Percentiles rank a stretch among this genome's conserved stretches.
Conservation (phyloP, 2,888 invertebrate species). For the Cheiracanthium punctorium region DNA sequence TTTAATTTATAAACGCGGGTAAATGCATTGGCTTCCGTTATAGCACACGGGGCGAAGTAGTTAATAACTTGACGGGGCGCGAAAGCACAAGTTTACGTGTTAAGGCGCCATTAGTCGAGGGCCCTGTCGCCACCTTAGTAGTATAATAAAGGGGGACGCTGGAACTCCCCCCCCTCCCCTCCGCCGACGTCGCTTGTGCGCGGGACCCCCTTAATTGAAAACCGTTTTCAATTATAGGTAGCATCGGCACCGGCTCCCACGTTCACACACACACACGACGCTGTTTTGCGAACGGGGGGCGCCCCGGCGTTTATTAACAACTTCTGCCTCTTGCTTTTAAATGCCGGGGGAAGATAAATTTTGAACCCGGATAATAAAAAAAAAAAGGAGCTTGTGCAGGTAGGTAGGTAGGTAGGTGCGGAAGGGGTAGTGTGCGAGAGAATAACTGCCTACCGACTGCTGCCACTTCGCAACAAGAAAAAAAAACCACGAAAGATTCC, state of each 20-base stretch:
- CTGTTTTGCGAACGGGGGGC: neutral
- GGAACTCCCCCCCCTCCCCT: no score
- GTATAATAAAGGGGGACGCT: conserved; percentile 3
- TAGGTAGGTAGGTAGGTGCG: neutral
- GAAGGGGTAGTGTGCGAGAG: neutral
- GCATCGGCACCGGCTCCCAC: conserved; percentile 1
- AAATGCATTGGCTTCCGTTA: conserved; percentile 15
- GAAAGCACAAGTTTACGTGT: conserved; percentile 7
- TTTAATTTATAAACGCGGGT: conserved; percentile 13
- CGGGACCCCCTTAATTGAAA: conserved; percentile 65
- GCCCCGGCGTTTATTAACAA: conserved; percentile 17
- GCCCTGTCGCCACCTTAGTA: conserved; percentile 14
- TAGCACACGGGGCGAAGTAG: neutral
- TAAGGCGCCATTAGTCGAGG: conserved; percentile 12
- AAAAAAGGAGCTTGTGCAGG: neutral
- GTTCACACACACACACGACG: neutral
- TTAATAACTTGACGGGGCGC: conserved; percentile 10
- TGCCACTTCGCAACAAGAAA: no score
- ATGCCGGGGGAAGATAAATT: neutral
- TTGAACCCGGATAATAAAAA: neutral
- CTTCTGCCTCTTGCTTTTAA: neutral
- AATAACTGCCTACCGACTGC: no score
- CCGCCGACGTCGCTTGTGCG: conserved; percentile 9
- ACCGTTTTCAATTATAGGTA: conserved; percentile 67
- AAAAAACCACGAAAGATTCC: neutral